Base-by-base conservation (phyloP, 2,888 invertebrate species). In the Drosophila mayaguana region DNA sequence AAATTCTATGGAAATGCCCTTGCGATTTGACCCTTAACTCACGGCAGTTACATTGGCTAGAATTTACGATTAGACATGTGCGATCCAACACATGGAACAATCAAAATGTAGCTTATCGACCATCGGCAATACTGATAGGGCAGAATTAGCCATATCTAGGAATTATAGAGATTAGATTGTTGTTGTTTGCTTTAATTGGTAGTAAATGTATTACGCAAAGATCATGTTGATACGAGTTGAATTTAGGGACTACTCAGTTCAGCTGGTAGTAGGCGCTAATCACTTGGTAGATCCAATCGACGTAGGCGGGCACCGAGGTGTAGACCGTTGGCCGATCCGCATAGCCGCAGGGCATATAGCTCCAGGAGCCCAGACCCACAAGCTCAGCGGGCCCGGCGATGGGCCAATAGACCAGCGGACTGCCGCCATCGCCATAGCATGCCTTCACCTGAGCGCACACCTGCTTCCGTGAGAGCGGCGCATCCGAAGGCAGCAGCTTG, bases 391-490 rank as follows among this genome's bases (percentile, higher is more conserved):
- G 72, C 36, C 81, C 84, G n/a, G 60, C 51, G 5, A 72, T 66
- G 54, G 83, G 89, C 80, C 91, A 87, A 55, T 83, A 74, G 32
- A 91, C 89, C 38, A 91, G 51, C 0, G 91, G 91, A 22, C 83
- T 86, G 28, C 91, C 91, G 7, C 91, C 91, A 55, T 91, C 91
- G 5, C 91, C 91, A 28, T 84, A 87, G 65, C 91, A 91, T 20
- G 86, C 86, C 32, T 77, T 72, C 5, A 90, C 78, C 56, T 78
- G 61, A 9, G 74, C 81, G 40, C 91, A 91, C 28, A 91, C 78
- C 43, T 91, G 83, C 1, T 61, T 55, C 1, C 0, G 22, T 0
- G 62, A 70, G 5, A 91, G 59, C 0, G 91, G 91, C 2, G 91
- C 90, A 63, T 85, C 85, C 0, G 53, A 0, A 0, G 91, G 89